A percentile compares a stretch with the other conserved stretches of the same genome.
These are phyloP conservation scores for Periplaneta americana DNA, from an alignment of 1,140 invertebrate genomes.

Conservation along the genomic window DNA sequence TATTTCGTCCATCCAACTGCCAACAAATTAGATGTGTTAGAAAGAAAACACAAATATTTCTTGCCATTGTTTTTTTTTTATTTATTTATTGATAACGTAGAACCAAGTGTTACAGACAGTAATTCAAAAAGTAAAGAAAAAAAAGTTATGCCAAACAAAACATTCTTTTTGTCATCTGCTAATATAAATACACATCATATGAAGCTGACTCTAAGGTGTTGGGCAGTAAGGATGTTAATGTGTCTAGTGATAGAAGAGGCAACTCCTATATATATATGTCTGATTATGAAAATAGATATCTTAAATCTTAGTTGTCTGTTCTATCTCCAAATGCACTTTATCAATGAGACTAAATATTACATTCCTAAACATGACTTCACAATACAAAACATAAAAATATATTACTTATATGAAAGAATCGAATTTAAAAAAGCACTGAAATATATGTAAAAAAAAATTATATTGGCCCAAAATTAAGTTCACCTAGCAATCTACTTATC, in stretches of 20 bases:
- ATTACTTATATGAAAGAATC: neutral
- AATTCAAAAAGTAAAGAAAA: neutral
- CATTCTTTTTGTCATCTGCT: neutral
- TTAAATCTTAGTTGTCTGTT: neutral
- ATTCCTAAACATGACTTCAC: neutral
- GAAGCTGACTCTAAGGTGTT: neutral
- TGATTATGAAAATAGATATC: neutral
- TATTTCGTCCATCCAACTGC: neutral
- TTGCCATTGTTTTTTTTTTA: neutral
- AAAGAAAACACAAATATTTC: neutral
- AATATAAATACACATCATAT: neutral
- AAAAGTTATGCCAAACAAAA: neutral
- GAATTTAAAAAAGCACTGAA: neutral
- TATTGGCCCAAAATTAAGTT: neutral
- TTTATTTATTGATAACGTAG: neutral
- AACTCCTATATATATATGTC: neutral
- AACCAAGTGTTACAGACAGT: neutral
- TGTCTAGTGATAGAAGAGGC: neutral
- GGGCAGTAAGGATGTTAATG: neutral
- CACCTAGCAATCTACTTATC: neutral
- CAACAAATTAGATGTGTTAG: neutral
- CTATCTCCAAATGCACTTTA: neutral
- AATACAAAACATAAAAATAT: neutral
- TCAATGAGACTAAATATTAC: neutral
- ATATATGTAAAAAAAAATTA: too few species aligned